Base-by-base conservation (phyloP, 2,113 vertebrate species). In the Sander vitreus region DNA sequence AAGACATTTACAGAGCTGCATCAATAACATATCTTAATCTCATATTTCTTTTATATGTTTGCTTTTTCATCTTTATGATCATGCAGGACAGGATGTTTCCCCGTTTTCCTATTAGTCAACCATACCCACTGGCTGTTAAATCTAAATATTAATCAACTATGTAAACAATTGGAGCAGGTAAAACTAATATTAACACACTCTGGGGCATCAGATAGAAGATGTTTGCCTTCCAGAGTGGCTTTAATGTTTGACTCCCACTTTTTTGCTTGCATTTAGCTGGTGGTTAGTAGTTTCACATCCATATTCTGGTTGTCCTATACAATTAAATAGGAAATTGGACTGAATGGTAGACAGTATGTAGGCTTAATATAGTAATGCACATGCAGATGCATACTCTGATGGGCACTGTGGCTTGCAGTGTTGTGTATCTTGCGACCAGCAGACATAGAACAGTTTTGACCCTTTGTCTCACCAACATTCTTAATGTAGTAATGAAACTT, bases 1-100 rank as follows among this genome's bases (percentile, higher is more conserved):
- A 23, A 57, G 27, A 11, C 33, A 25, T 55, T 15, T 81, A 51
- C 72, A 54, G 58, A 54, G 58, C 63, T 62, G 19, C 60, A 72
- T 55, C 39, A 64, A 43, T 4, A 54, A 27, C 48, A 54, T 5
- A 11, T 45, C 36, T 9, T 13, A n/a, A 58, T 13, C 11, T 62
- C 36, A 54, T 6, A 12, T 43, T 30, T 47, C 43, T 2, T 13
- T 19, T 8, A 3, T 3, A 33, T n/a, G 23, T 53, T 64, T 66
- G 19, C 39, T 8, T 45, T 36, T 8, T 30, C 51, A 30, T 55
- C 7, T 18, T 19, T 16, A 50, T n/a, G 3, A 57, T 67, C 54
- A 78, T 25, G 64, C 64, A 64, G 43, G 51, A 73, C 63, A 39
- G 64, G 48, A 57, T 71, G 21, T 21, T 14, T 0, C 5, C 10